Base-by-base conservation (phyloP, 37 sponge, comb jelly and placozoan species). In the Sycon ciliatum region DNA sequence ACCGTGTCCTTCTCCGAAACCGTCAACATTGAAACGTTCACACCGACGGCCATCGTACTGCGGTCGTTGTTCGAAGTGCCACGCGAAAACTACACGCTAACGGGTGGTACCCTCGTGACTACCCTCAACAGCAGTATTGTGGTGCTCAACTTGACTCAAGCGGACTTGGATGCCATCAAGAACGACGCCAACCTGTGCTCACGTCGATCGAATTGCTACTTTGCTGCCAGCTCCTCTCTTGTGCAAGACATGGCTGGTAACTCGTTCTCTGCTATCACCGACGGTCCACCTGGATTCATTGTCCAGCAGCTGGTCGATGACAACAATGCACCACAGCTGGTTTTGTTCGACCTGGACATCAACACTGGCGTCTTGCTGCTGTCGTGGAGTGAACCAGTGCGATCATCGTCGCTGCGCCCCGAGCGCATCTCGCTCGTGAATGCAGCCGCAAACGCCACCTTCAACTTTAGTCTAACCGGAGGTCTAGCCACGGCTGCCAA, bases 1-100 rank as follows among this genome's bases (percentile, higher is more conserved):
- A 38, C 66, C 0, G 73, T 92, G 22, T 79, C 80, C n/a, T 87
- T 92, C 35, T 71, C 73, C 31, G 93, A 92, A 57, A 86, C 84
- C 3, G 76, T 92, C 52, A 76, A 87, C 71, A 4, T 57, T 13
- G 16, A 39, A 67, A 73, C 81, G 28, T 76, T 92, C 23, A 37
- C 75, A 11, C 66, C 86, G 38, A 38, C 67, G 24, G 67, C 53
- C 38, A 26, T 92, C 27, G 72, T 61, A 20, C 81, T 92, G 0
- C 88, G 76, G 36, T 76, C 73, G 34, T 67, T 92, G 31, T 85
- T 72, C 36, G 89, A 79, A 38, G 73, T 65, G 24, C 86, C 93
- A 23, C 55, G 69, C 0, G 67, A 82, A 28, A 55, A 38, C 24
- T 9, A 83, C 5, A 0, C 39, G 4, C 78, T 85, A 16, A 36